These are phyloP conservation scores for Lagorchestes hirsutus DNA, from an alignment of 2,797 vertebrate genomes.

Conservation along the genomic window DNA sequence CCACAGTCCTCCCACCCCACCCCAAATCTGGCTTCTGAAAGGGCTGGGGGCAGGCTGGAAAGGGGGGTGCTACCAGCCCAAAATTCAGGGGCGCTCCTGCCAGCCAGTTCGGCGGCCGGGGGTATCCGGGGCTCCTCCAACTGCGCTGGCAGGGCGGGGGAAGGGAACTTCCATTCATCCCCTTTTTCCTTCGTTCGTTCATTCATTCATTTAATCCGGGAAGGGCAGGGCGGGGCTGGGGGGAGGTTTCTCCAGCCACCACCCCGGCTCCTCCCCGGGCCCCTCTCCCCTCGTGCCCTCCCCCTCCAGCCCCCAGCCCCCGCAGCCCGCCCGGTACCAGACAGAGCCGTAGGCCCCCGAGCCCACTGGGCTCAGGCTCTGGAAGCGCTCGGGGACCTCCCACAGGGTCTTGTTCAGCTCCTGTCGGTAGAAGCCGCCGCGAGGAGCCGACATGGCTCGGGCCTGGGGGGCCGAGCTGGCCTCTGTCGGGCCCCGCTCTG, in stretches of 20 bases:
- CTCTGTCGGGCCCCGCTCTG: background rate
- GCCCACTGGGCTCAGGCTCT: slow-evolving; percentile 96
- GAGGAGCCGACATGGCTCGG: slow-evolving; percentile 78
- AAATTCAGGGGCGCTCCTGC: background rate
- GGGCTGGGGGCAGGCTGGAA: background rate
- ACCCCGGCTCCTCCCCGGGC: slow-evolving; percentile 55
- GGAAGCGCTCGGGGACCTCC: slow-evolving; percentile 97
- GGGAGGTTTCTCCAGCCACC: background rate
- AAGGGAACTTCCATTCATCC: slow-evolving; percentile 24
- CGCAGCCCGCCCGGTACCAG: slow-evolving; percentile 88
- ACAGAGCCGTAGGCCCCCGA: slow-evolving; percentile 97
- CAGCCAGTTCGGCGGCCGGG: slow-evolving; percentile 8
- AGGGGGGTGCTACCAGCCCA: background rate
- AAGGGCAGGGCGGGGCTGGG: background rate
- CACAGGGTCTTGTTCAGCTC: slow-evolving; percentile 97
- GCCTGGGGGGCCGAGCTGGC: slow-evolving; percentile 29
- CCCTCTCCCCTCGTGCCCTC: background rate
- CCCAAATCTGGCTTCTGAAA: background rate
- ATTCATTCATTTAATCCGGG: background rate
- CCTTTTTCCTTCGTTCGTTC: slow-evolving; percentile 1
- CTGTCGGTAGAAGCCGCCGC: slow-evolving; percentile 94
- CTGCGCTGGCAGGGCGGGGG: background rate
- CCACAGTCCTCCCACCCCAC: background rate
- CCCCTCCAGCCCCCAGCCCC: slow-evolving; percentile 11
- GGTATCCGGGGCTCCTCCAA: slow-evolving; percentile 45